Percentiles rank a stretch among this genome's conserved stretches.
phyloP scores from a whole-genome alignment of 1,140 invertebrate genomes.

The Stenopsyche tienmushanensis region DNA sequence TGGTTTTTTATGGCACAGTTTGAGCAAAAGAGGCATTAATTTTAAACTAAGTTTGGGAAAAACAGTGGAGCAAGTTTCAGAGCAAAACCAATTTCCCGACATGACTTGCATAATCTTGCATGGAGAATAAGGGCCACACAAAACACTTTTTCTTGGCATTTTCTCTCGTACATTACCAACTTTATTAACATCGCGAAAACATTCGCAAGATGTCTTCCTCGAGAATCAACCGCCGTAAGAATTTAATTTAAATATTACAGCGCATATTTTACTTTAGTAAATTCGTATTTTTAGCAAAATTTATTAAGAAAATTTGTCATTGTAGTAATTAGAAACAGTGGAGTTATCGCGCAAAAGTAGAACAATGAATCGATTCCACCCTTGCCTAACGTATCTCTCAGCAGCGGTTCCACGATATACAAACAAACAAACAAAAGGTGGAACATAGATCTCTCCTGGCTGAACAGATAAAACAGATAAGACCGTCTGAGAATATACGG shows the following conservation, averaged over 20 bases:
- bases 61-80: conserved; percentile 16
- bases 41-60: not conserved
- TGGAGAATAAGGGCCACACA: conserved; percentile 6
- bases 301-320: too few species aligned
- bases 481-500: conserved; percentile 4
- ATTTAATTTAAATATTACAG: not conserved
- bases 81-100: conserved; percentile 28
- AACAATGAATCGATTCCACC: not conserved
- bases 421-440: not conserved
- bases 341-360: not conserved
- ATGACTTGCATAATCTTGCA: conserved; percentile 33
- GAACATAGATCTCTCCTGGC: not conserved
- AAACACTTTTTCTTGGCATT: not conserved
- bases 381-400: not conserved
- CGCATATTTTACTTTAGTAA: too few species aligned
- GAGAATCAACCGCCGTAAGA: not conserved
- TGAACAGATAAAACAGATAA: conserved; percentile 5
- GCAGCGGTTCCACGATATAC: not conserved
- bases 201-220: not conserved
- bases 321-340: too few species aligned
- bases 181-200: conserved; percentile 2
- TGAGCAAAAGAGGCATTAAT: not conserved
- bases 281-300: too few species aligned
- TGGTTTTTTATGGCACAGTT: too few species aligned
- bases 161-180: not conserved